These are phyloP conservation scores for Phaenicophaeus curvirostris DNA, from an alignment of 2,797 vertebrate genomes.

Conservation along the genomic window DNA sequence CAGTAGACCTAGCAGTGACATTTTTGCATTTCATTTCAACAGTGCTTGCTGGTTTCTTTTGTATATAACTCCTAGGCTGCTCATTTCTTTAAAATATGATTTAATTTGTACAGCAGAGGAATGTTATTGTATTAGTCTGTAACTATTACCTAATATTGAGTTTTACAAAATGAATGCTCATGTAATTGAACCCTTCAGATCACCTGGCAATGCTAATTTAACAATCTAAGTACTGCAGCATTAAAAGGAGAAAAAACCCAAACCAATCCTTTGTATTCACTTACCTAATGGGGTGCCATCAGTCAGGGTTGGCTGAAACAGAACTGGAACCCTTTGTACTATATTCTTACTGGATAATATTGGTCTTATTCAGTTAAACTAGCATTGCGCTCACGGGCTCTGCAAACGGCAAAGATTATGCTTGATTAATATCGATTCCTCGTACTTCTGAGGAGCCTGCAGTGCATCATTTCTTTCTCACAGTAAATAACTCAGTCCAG, in stretches of 20 bases:
- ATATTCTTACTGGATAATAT: constrained; percentile 32
- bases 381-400: constrained; percentile 55
- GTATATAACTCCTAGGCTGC: constrained; percentile 91
- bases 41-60: constrained; percentile 87
- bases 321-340: constrained; percentile 70
- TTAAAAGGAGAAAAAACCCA: constrained; percentile 71
- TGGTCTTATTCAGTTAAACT: constrained; percentile 67
- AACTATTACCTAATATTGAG: constrained; percentile 85
- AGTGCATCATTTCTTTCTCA: constrained; percentile 56
- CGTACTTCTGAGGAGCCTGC: constrained; percentile 44
- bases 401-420: constrained; percentile 49
- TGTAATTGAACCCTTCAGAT: constrained; percentile 82
- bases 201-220: constrained; percentile 83
- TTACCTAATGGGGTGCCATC: constrained; percentile 74
- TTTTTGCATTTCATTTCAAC: constrained; percentile 85
- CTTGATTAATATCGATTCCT: constrained; percentile 52
- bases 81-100: constrained; percentile 90
- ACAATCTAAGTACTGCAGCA: constrained; percentile 76
- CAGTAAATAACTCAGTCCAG: constrained; percentile 46
- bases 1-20: constrained; percentile 78
- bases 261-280: constrained; percentile 75
- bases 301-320: constrained; percentile 49
- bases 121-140: constrained; percentile 90
- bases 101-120: constrained; percentile 95
- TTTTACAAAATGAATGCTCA: constrained; percentile 83